A percentile compares a stretch with the other conserved stretches of the same genome.
Conservation (phyloP, 2,797 vertebrate genomes). For the Pangasius krempfi region DNA sequence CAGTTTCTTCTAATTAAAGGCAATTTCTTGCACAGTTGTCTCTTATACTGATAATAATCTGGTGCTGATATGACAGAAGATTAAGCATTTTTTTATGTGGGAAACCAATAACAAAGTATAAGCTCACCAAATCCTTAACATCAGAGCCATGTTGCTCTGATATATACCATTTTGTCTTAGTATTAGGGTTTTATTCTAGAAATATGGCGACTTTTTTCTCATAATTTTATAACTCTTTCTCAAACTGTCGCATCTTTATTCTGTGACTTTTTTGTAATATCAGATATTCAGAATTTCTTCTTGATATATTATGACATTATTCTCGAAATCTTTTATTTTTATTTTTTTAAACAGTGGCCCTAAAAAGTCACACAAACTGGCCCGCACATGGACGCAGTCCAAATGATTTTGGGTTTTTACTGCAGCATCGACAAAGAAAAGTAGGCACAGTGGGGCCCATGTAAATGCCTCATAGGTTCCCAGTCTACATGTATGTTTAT, state of each 20-base stretch:
- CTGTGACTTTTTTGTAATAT: not conserved
- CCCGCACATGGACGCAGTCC: not conserved
- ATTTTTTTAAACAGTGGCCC: not conserved
- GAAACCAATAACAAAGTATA: not conserved
- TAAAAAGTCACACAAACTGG: not conserved
- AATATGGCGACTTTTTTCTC: not conserved
- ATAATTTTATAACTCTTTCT: not conserved
- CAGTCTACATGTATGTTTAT: constrained; percentile 69
- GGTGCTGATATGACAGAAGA: too few relatives aligned
- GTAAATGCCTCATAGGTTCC: constrained; percentile 63
- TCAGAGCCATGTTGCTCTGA: not conserved
- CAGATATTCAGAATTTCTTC: not conserved
- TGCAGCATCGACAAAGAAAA: constrained; percentile 5
- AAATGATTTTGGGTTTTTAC: not conserved
- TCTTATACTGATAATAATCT: not conserved
- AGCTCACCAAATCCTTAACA: not conserved
- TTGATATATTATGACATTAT: not conserved
- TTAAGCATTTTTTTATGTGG: not conserved
- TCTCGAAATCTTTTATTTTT: not conserved
- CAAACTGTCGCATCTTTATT: not conserved
- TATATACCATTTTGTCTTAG: not conserved
- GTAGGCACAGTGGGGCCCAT: constrained; percentile 64
- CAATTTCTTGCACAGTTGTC: not conserved
- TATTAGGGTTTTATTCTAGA: not conserved
- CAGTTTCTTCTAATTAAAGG: not conserved